Conservation (phyloP, 2,113 vertebrate genomes). For the Cettia cetti region DNA sequence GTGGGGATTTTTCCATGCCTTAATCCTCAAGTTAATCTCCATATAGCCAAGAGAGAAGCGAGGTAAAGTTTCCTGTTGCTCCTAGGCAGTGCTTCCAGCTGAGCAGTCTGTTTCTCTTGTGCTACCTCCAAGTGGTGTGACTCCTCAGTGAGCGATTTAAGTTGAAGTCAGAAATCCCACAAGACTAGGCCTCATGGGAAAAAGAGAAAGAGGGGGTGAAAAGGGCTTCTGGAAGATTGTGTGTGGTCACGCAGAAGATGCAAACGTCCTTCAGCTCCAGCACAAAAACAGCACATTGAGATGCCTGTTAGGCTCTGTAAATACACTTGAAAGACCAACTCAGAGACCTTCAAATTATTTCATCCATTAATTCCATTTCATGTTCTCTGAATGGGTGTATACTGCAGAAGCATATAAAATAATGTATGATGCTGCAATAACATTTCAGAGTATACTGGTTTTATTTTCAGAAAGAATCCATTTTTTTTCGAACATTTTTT, state of each 20-base stretch:
- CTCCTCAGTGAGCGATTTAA: not conserved
- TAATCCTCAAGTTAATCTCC: not conserved
- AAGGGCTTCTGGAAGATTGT: not conserved
- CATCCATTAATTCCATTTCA: not conserved
- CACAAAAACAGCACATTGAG: fast-evolving
- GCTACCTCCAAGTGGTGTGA: not conserved
- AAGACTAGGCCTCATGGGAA: not conserved
- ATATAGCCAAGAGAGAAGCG: not conserved
- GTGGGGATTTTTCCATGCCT: not conserved
- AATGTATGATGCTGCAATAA: not conserved
- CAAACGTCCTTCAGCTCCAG: not conserved
- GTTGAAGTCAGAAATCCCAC: not conserved
- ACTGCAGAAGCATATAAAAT: not conserved
- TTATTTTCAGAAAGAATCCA: not conserved
- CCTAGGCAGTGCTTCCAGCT: not conserved
- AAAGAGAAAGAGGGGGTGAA: not conserved
- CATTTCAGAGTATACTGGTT: not conserved
- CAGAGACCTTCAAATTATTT: not conserved
- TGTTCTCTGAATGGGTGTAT: not conserved
- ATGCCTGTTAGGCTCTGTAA: not conserved
- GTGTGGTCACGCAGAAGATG: not conserved
- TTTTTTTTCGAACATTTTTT: not conserved
- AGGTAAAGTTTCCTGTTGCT: not conserved
- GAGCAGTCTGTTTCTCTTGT: slow-evolving; percentile 4
- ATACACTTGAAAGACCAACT: not conserved